phyloP scores from a whole-genome alignment of 1,140 invertebrate genomes.

The Ptiloglossa arizonensis region DNA sequence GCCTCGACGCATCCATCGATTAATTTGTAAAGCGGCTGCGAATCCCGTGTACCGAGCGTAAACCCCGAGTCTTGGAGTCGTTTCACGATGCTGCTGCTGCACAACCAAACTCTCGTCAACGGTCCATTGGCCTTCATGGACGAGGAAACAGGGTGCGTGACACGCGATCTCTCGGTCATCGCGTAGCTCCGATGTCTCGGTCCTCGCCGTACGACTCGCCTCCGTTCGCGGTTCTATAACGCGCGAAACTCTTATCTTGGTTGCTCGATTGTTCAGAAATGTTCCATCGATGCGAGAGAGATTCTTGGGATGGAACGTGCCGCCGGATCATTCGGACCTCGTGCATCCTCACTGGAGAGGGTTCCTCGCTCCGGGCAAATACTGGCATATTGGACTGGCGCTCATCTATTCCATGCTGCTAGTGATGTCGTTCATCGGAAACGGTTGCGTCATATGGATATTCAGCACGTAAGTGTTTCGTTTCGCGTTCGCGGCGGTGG shows the following conservation, averaged over 20 bases:
- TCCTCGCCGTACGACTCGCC: too few species aligned
- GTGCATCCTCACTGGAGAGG: slow-evolving; percentile 88
- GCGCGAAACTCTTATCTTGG: not conserved
- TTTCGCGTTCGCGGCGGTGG: not conserved
- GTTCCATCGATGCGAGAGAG: slow-evolving; percentile 73
- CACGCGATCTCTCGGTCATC: too few species aligned
- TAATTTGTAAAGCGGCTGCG: not conserved
- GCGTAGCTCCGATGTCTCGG: too few species aligned
- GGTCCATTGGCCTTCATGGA: slow-evolving; percentile 76
- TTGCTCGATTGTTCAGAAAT: slow-evolving; percentile 19
- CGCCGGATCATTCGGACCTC: slow-evolving; percentile 85
- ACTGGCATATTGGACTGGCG: slow-evolving; percentile 88
- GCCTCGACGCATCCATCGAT: slow-evolving; percentile 6
- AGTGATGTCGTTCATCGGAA: slow-evolving; percentile 87
- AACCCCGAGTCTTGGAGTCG: slow-evolving; percentile 20
- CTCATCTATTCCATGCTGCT: slow-evolving; percentile 88
- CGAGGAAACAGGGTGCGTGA: slow-evolving; percentile 58
- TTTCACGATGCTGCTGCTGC: slow-evolving; percentile 64
- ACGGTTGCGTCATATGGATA: slow-evolving; percentile 91
- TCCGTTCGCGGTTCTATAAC: too few species aligned
- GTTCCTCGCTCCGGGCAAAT: slow-evolving; percentile 86
- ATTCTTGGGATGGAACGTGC: slow-evolving; percentile 87
- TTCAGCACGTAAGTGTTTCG: slow-evolving; percentile 87
- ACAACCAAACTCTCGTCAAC: slow-evolving; percentile 72
- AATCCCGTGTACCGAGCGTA: slow-evolving; percentile 18